phyloP scores from a whole-genome alignment of 2,888 invertebrate species.

The Catocala nupta region DNA sequence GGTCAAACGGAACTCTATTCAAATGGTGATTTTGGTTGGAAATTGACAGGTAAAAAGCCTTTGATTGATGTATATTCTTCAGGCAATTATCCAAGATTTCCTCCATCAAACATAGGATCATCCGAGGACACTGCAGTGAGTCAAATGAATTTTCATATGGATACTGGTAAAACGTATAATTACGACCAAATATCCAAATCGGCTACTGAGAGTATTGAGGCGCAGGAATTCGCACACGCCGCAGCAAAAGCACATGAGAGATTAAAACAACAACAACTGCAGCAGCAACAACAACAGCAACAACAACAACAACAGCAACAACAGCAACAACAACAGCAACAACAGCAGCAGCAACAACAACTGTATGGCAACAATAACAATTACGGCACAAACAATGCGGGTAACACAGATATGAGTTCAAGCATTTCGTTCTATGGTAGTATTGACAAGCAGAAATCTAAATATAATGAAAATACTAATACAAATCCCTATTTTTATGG shows the following conservation, averaged over 20 bases:
- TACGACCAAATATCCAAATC: conserved; percentile 74
- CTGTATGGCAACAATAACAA: conserved; percentile 55
- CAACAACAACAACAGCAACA: conserved; percentile 46
- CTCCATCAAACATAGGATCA: conserved; percentile 57
- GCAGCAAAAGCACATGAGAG: conserved; percentile 81
- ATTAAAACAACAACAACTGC: conserved; percentile 68
- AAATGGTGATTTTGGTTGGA: conserved; percentile 84
- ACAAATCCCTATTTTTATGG: conserved; percentile 58
- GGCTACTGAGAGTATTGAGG: conserved; percentile 67
- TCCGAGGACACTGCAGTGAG: conserved; percentile 70
- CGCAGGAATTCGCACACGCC: conserved; percentile 80
- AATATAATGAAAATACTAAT: conserved; percentile 59
- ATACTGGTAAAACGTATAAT: conserved; percentile 69
- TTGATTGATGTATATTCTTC: conserved; percentile 62
- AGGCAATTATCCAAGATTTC: conserved; percentile 67
- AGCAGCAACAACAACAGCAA: conserved; percentile 65
- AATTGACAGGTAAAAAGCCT: conserved; percentile 75
- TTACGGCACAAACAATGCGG: conserved; percentile 50
- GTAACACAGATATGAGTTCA: conserved; percentile 48
- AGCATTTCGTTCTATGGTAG: conserved; percentile 58
- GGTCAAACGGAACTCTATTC: conserved; percentile 73
- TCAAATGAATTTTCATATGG: conserved; percentile 79
- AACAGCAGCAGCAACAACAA: conserved; percentile 50
- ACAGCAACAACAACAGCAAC: conserved; percentile 39
- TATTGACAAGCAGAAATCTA: conserved; percentile 68